These are phyloP conservation scores for Dryomyza anilis DNA, from an alignment of 2,888 invertebrate genomes.

Conservation along the genomic window DNA sequence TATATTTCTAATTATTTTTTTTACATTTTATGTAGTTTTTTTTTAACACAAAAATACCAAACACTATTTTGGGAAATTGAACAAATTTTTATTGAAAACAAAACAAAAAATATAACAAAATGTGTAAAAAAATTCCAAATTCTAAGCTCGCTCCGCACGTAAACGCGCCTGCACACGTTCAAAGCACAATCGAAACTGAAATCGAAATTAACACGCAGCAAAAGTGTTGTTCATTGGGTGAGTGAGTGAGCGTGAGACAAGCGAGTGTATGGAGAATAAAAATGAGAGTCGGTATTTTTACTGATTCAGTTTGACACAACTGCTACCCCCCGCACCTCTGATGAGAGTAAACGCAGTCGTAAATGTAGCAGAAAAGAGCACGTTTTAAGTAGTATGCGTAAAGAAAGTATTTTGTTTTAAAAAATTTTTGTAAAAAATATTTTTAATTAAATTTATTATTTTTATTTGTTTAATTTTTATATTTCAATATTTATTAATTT, in stretches of 20 bases:
- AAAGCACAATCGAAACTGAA: constrained; percentile 50
- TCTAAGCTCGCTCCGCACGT: constrained; percentile 2
- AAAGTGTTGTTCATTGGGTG: background rate
- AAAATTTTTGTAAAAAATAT: no score
- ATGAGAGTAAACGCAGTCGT: background rate
- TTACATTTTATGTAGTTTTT: no score
- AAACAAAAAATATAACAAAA: background rate
- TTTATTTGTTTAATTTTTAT: no score
- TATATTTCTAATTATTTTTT: no score
- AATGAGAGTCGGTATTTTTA: no score
- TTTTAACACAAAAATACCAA: no score
- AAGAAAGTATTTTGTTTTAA: no score
- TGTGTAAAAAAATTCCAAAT: background rate
- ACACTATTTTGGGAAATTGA: no score
- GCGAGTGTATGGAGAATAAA: background rate
- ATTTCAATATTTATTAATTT: no score
- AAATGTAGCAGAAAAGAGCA: background rate
- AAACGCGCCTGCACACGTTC: constrained; percentile 43
- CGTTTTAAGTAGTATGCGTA: no score
- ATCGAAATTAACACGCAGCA: constrained; percentile 37
- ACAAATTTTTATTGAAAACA: background rate
- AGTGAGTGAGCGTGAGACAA: background rate
- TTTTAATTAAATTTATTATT: no score
- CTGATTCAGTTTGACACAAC: background rate
- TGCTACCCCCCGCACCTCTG: background rate